Base-by-base conservation (phyloP, 1,140 invertebrate species). In the Chironomus striatipennis region DNA sequence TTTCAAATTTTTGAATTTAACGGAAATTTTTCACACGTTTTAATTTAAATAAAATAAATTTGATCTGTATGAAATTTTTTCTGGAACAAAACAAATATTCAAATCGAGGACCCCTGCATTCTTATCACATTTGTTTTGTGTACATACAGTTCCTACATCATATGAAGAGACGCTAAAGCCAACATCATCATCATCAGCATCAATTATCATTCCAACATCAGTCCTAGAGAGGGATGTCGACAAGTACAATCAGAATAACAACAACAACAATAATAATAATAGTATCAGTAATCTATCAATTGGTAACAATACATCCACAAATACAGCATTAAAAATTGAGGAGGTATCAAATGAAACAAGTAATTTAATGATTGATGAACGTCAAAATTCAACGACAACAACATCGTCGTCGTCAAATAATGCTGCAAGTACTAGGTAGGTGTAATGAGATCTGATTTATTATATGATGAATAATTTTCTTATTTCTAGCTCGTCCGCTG, bases 281-380 rank as follows among this genome's bases (percentile, higher is more conserved):
- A 57, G 7, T 57, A n/a, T 12, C 47, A 57, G 9, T 57, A 57
- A 10, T 57, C n/a, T 57, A n/a, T 34, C 24, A 34, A 57, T 10
- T n/a, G n/a, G 47, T 7, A 57, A 12, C n/a, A 12, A 10, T n/a
- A 57, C 9, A 10, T 20, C 65, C n/a, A 70, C n/a, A 10, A 70
- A 70, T 70, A 8, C 65, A 5, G 17, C 65, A 21, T 21, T 70
- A 70, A 70, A 70, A 70, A 21, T 21, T 10, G 65, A 70, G 18
- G 65, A 70, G 7, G 65, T 70, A 21, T 70, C 65, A 21, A 70
- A 70, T 70, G 65, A 70, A 21, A 70, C 65, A 10, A 70, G 65
- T 10, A 70, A 70, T 70, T 18, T 70, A 5, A 70, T 70, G 65
- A 70, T 70, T 18, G 65, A 70, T 20, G 65, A 70, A 20, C 65